Evolutionary conservation across 2,888 invertebrate species (phyloP).

Genomic region (Phortica okadai): DNA sequence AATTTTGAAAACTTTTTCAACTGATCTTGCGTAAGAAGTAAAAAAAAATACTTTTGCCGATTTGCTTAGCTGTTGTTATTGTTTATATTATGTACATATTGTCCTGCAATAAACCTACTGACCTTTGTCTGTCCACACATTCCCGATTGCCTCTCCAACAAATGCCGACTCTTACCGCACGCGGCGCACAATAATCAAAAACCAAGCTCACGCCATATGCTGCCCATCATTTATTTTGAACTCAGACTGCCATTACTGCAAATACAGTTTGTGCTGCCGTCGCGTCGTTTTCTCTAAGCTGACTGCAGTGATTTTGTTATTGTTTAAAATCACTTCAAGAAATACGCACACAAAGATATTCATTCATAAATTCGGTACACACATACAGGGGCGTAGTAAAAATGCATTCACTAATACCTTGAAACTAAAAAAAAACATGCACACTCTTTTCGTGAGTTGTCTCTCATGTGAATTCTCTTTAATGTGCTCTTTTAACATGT

Average conservation of each 20-base stretch:
- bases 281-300: not conserved
- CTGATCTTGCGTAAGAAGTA: too few species aligned
- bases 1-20: too few species aligned
- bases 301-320: not conserved
- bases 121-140: too few species aligned
- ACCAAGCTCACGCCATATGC: not conserved
- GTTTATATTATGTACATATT: too few species aligned
- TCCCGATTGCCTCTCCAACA: too few species aligned
- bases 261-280: too few species aligned
- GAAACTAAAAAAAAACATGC: not conserved
- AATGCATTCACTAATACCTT: conserved; percentile 53
- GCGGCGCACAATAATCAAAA: too few species aligned
- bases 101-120: too few species aligned
- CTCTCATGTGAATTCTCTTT: conserved; percentile 46
- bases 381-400: conserved; percentile 70
- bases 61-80: too few species aligned
- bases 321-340: not conserved
- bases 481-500: not conserved
- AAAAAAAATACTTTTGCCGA: too few species aligned
- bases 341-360: conserved; percentile 57
- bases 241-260: not conserved
- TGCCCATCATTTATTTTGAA: not conserved
- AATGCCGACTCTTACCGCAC: too few species aligned
- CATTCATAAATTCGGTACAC: conserved; percentile 67
- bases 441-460: conserved; percentile 53